phyloP scores from a whole-genome alignment of 2,888 invertebrate species.

The Aporophyla lueneburgensis region DNA sequence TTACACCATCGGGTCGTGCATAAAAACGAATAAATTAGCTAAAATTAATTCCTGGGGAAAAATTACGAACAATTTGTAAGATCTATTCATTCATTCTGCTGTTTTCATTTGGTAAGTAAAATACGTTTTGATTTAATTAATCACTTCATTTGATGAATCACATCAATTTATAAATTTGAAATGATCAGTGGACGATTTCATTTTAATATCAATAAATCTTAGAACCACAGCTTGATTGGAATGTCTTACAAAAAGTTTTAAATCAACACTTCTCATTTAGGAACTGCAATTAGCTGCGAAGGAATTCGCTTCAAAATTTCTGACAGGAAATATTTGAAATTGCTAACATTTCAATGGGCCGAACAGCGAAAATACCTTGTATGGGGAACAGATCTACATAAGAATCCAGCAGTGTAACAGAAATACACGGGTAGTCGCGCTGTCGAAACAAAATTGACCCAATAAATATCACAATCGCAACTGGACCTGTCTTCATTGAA shows the following conservation, averaged over 20 bases:
- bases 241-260: constrained; percentile 31
- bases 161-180: background rate
- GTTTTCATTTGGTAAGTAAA: background rate
- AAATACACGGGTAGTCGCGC: constrained; percentile 48
- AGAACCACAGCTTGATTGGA: constrained; percentile 7
- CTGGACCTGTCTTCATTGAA: constrained; percentile 52
- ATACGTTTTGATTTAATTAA: background rate
- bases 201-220: constrained; percentile 10
- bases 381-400: constrained; percentile 53
- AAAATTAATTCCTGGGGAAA: constrained; percentile 16
- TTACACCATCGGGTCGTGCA: constrained; percentile 12
- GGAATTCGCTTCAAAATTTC: constrained; percentile 37
- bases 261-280: constrained; percentile 53
- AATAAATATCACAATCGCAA: constrained; percentile 62
- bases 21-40: constrained; percentile 30
- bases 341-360: constrained; percentile 37
- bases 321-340: constrained; percentile 46
- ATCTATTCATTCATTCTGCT: background rate
- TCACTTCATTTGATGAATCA: constrained; percentile 13
- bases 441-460: constrained; percentile 55
- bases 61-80: constrained; percentile 13
- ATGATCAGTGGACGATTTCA: background rate
- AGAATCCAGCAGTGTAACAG: constrained; percentile 33
- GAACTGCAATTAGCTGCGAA: constrained; percentile 45
- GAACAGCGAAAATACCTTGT: constrained; percentile 51